Evolutionary conservation across 1,140 invertebrate species (phyloP).

Genomic region (Pectinophora gossypiella): DNA sequence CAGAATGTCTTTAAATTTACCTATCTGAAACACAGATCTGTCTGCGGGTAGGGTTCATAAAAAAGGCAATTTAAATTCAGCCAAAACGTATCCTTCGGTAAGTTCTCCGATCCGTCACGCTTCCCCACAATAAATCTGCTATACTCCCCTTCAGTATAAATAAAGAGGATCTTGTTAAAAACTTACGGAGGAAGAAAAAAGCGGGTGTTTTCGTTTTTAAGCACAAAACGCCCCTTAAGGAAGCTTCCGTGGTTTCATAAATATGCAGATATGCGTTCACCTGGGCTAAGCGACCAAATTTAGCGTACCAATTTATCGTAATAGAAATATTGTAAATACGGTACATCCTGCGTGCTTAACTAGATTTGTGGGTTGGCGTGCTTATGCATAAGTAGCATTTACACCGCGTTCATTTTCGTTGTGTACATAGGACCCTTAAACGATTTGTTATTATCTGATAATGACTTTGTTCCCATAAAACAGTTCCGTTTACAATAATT

Average conservation of each 20-base stretch:
- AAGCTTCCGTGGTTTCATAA: conserved; percentile 64
- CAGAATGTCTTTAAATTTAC: no score
- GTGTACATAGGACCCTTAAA: conserved; percentile 45
- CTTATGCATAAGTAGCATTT: conserved; percentile 53
- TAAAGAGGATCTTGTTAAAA: conserved; percentile 72
- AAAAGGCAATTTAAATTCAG: conserved; percentile 56
- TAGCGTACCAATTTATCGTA: conserved; percentile 66
- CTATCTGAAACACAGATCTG: background rate
- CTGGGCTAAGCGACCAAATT: conserved; percentile 65
- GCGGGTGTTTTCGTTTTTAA: conserved; percentile 68
- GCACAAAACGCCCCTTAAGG: conserved; percentile 55
- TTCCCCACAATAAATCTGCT: conserved; percentile 58
- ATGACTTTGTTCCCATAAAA: conserved; percentile 16
- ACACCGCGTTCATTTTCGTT: conserved; percentile 24
- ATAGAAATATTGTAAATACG: conserved; percentile 67
- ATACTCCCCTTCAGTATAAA: conserved; percentile 61
- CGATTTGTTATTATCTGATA: conserved; percentile 41
- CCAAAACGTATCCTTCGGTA: conserved; percentile 36
- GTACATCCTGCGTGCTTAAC: conserved; percentile 45
- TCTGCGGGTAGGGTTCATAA: background rate
- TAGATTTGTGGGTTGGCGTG: conserved; percentile 57
- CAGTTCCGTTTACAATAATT: conserved; percentile 1
- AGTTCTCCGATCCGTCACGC: conserved; percentile 64
- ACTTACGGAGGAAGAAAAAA: conserved; percentile 61
- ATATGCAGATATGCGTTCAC: conserved; percentile 72